phyloP scores from a whole-genome alignment of 2,797 vertebrate genomes.

The Hydrolagus colliei region DNA sequence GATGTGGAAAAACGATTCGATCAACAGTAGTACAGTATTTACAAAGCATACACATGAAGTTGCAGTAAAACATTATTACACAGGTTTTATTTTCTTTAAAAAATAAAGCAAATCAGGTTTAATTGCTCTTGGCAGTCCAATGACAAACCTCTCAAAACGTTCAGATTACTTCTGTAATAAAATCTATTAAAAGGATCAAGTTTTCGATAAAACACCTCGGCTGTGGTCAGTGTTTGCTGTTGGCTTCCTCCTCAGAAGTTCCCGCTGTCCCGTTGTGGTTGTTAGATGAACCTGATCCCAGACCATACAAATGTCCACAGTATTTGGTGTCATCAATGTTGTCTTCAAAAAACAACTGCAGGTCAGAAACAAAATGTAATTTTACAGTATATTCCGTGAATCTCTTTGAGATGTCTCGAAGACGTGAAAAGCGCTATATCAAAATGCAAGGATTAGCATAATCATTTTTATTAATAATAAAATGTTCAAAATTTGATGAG shows the following conservation, averaged over 20 bases:
- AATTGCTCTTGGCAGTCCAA: not conserved
- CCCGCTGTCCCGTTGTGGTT: conserved; percentile 78
- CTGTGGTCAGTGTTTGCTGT: conserved; percentile 72
- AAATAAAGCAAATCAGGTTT: conserved; percentile 8
- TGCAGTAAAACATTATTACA: not conserved
- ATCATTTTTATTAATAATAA: too few species aligned
- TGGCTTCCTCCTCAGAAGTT: conserved; percentile 60
- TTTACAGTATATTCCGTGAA: too few species aligned
- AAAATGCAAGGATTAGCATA: too few species aligned
- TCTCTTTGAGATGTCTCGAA: too few species aligned
- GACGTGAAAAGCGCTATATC: too few species aligned
- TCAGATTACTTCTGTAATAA: conserved; percentile 20
- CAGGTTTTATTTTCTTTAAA: not conserved
- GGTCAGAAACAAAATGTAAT: not conserved
- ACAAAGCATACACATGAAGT: not conserved
- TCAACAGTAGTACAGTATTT: not conserved
- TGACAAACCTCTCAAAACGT: conserved; percentile 18
- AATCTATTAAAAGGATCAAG: conserved; percentile 28
- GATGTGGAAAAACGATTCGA: not conserved
- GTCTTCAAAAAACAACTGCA: conserved; percentile 94
- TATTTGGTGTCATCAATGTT: conserved; percentile 98
- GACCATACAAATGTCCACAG: conserved; percentile 87
- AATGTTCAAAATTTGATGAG: too few species aligned
- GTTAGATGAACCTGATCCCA: conserved; percentile 86
- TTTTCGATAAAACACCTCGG: not conserved